Percentiles rank a stretch among this genome's conserved stretches.
These are phyloP conservation scores for Anolis sagrei DNA, from an alignment of 2,113 vertebrate genomes.

Conservation along the genomic window DNA sequence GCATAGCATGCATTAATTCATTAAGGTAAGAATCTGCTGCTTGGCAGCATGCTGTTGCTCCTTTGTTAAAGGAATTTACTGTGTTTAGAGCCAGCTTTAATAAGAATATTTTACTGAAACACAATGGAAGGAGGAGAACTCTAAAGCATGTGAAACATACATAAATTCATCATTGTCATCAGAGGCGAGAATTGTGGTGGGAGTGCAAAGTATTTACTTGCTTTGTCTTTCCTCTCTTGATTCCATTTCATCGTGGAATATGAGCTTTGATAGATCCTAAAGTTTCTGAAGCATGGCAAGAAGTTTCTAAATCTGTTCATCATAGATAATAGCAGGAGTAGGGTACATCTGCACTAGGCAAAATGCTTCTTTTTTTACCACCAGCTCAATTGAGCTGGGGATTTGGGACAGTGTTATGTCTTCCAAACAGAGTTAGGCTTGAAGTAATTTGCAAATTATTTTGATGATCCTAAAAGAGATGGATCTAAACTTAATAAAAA, in stretches of 20 bases:
- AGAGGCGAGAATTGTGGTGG: background rate
- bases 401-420: background rate
- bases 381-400: background rate
- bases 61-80: background rate
- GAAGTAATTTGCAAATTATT: background rate
- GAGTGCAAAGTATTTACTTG: fast-evolving
- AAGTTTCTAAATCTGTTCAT: conserved; percentile 1
- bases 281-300: background rate
- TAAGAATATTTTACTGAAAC: conserved; percentile 10
- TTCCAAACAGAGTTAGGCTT: background rate
- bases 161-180: conserved; percentile 2
- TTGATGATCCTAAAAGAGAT: conserved; percentile 4
- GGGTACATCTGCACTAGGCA: background rate
- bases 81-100: background rate
- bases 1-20: fast-evolving
- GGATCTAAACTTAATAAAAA: conserved; percentile 47
- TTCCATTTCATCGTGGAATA: background rate
- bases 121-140: background rate
- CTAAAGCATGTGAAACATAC: background rate
- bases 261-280: background rate
- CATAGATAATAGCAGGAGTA: background rate
- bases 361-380: background rate
- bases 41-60: background rate
- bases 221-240: background rate
- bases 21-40: conserved; percentile 11